Evolutionary conservation across 2,888 invertebrate species (phyloP), one percentile per base, ranked within the genome.

Genomic region (Elysia crispata): DNA sequence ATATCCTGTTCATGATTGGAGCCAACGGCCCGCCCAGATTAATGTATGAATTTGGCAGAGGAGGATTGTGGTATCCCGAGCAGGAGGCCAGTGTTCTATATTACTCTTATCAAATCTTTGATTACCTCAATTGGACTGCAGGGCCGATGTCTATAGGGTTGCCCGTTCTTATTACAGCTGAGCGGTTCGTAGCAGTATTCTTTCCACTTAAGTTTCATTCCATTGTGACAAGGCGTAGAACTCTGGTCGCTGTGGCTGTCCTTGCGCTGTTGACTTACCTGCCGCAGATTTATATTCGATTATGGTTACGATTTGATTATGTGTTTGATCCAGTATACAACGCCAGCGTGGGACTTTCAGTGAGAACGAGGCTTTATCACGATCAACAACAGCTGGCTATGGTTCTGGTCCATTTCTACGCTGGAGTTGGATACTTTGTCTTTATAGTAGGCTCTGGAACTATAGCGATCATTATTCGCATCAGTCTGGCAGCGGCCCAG

Each of bases 131-230:
- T 31, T 79, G 74, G 73, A 73, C 66, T 18, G 64, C 64, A 18
- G 79, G 79, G 0, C 73, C 64, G 13, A 20, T 70, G 13, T 75
- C 74, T 23, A n/a, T 75, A 18, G 49, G 54, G 3, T 62, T 79
- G 20, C 79, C 79, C 0, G 57, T 75, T 11, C 33, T 79, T 0
- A 79, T 79, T 28, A 75, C 75, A 1, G 31, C 74, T 1, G 79
- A 79, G 30, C 50, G 79, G 20, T 41, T 79, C 15, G n/a, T 79
- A 8, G 79, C 74, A 11, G 79, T 79, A n/a, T 79, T 67, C 20
- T 20, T 79, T 1, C 79, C 79, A 13, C 28, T 79, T 6, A 50
- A 33, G 31, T 79, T 79, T 41, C 13, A n/a, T 20, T 33, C 18
- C 3, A 79, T 79, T 1, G 41, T 79, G 25, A 79, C 74, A 1